Base-by-base conservation (phyloP, 2,888 invertebrate genomes). In the Ochropleura plecta region DNA sequence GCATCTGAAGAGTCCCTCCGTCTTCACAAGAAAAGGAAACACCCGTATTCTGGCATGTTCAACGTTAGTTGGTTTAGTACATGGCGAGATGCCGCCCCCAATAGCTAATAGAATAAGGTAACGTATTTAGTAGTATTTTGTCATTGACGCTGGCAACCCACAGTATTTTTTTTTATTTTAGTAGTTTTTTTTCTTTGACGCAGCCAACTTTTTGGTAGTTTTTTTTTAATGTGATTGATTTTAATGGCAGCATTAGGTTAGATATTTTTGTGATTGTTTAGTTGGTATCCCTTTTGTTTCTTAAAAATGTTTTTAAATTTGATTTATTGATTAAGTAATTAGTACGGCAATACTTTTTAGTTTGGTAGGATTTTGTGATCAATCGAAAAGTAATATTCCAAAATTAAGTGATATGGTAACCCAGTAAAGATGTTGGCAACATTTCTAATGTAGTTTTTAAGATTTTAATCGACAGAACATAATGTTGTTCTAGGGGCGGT, bases 11-110 rank as follows among this genome's bases (percentile, higher is more conserved):
- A 96, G 48, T 96, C 96, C 0, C 88, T 96, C 0, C 81, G 96
- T 0, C 88, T 96, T 0, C 96, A 96, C 84, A 96, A 95, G 84
- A 96, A 96, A 42, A 76, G 96, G 14, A 96, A 96, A 90, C 96
- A 96, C 8, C 96, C 96, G 0, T 95, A 96, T 81, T 91, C 95
- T 0, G 96, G 91, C 55, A 91, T 96, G 93, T 94, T 92, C 7
- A 94, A 95, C 46, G 88, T 91, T 55, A 95, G 93, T 71, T 96
- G 96, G 96, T 92, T 89, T 71, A 86, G 91, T 9, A 91, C 92
- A 0, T 96, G 96, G 96, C 90, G 91, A 0, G 96, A 96, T 0
- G 48, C 74, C 0, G 62, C 88, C 76, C 93, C 96, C 0, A 96
- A 96, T 79, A 95, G 95, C 90, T 96, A 96, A 83, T 84, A 84